Percentiles rank a stretch among this genome's conserved stretches.
phyloP scores from a whole-genome alignment of 2,113 vertebrate species.

The Sialia sialis region DNA sequence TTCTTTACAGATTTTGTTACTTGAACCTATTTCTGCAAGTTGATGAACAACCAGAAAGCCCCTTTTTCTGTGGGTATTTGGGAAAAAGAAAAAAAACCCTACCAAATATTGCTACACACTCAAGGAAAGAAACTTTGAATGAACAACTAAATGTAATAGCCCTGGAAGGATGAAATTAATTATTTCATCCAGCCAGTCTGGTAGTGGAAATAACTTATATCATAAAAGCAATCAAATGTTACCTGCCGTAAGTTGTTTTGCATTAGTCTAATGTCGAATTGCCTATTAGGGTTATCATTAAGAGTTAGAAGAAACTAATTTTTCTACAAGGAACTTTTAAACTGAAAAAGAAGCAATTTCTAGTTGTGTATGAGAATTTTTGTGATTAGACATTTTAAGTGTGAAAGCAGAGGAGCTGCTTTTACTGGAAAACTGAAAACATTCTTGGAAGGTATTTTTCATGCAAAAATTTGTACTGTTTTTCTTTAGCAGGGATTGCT shows the following conservation, averaged over 20 bases:
- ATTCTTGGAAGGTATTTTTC: background rate
- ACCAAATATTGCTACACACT: background rate
- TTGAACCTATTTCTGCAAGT: background rate
- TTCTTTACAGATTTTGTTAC: background rate
- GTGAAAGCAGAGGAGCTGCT: background rate
- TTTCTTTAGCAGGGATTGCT: background rate
- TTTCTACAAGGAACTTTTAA: background rate
- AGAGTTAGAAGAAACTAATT: background rate
- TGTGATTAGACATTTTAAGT: background rate
- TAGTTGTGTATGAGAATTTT: background rate
- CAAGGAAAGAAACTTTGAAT: background rate
- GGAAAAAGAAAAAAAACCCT: accelerated
- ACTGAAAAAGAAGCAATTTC: background rate
- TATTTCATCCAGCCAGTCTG: background rate
- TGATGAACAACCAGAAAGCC: background rate
- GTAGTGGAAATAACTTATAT: background rate
- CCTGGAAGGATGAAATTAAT: background rate
- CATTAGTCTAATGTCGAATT: background rate
- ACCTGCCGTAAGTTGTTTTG: background rate
- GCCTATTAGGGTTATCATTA: background rate
- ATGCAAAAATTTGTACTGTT: background rate
- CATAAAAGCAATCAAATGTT: background rate
- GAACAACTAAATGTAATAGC: background rate
- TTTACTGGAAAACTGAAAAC: background rate
- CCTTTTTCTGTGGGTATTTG: background rate